Evolutionary conservation across 2,113 vertebrate genomes (phyloP), one percentile per base, ranked within the genome.

Genomic region (Talpa occidentalis): DNA sequence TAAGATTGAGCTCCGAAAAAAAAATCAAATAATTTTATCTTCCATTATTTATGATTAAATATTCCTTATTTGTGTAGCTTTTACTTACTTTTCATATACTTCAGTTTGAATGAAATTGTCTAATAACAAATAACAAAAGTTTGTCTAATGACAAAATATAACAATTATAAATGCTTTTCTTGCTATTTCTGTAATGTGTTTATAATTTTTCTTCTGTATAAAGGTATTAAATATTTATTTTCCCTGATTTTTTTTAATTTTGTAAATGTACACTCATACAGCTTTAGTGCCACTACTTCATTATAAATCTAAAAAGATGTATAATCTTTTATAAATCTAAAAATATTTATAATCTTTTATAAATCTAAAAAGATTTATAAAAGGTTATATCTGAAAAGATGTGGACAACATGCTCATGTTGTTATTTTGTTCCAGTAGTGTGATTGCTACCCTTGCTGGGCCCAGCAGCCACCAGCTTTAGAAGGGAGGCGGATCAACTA

Each of bases 161-260:
- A 52, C 37, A 26, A 40, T 72, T 37, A 40, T 37, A 72, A 42
- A 72, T 70, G 10, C 8, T 72, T 72, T 67, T 73, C 5, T 80
- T 91, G 37, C 24, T 88, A 59, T 49, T 49, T 59, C 88, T 91
- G 4, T 42, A 90, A 32, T 47, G 62, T 32, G 78, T 72, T 91
- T 85, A 86, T 60, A 35, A 85, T 85, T 91, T 83, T 10, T 86
- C 84, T 95, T 40, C 77, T 47, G 37, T 69, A 5, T 86, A 59
- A 73, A 40, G 10, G 10, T 42, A 35, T 42, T 59, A 81, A 40
- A 73, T 92, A 54, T 42, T 91, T 62, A 28, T 81, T 93, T 87
- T 66, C 28, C 40, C 11, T 35, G 17, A 9, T n/a, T 37, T 47
- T 82, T 82, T 80, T 56, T 17, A 40, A 40, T 62, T 83, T 69